Conservation (phyloP, 2,888 invertebrate genomes). For the Drosophila algonquin region DNA sequence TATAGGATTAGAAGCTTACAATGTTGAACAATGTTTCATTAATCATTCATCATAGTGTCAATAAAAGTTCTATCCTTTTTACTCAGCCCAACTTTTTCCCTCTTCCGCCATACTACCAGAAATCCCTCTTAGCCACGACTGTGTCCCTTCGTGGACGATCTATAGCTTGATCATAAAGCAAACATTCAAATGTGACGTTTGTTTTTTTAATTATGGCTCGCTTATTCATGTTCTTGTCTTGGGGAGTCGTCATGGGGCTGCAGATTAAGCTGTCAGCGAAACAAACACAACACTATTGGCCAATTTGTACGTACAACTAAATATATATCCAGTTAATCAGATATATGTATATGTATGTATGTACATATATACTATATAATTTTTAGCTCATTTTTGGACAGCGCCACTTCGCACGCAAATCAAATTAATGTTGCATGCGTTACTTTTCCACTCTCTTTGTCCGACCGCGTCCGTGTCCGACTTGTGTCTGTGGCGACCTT, state of each 20-base stretch:
- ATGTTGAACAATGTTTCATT: no score
- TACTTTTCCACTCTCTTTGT: conserved; percentile 58
- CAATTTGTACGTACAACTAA: conserved; percentile 51
- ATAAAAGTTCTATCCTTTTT: background rate
- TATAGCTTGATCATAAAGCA: conserved; percentile 25
- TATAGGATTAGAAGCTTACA: no score
- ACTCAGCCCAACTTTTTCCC: no score
- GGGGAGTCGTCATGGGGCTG: conserved; percentile 36
- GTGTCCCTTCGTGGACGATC: conserved; percentile 28
- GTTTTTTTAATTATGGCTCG: conserved; percentile 67
- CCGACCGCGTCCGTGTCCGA: background rate
- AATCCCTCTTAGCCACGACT: conserved; percentile 6
- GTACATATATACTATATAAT: conserved; percentile 4
- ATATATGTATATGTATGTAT: conserved; percentile 24
- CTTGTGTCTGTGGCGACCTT: conserved; percentile 51
- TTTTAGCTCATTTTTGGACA: conserved; percentile 24
- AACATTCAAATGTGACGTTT: conserved; percentile 67
- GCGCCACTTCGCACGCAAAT: conserved; percentile 73
- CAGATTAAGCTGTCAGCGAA: conserved; percentile 74
- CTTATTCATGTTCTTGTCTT: conserved; percentile 69
- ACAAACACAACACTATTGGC: conserved; percentile 56
- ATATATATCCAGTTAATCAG: conserved; percentile 20
- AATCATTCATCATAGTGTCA: background rate
- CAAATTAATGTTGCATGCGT: conserved; percentile 78
- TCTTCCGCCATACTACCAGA: no score